Percentiles rank a stretch among this genome's conserved stretches.
Conservation (phyloP, 2,797 vertebrate species). For the Typhlichthys eigenmanni region DNA sequence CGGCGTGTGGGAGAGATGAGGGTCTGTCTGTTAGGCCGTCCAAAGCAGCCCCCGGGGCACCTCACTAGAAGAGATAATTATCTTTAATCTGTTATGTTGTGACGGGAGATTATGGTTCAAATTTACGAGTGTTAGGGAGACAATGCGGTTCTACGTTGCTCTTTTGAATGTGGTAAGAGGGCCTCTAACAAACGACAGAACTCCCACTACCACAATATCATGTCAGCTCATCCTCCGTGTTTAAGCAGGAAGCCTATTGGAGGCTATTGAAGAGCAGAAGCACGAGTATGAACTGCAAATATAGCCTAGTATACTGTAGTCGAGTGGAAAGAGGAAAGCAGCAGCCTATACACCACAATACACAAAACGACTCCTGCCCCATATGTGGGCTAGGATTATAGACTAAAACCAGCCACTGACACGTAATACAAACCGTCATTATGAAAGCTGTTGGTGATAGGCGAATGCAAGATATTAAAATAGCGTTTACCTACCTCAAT, state of each 20-base stretch:
- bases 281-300: background rate
- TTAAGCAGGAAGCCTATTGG: constrained; percentile 56
- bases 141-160: constrained; percentile 66
- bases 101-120: constrained; percentile 83
- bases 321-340: no score
- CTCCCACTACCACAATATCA: constrained; percentile 71
- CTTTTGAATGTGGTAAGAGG: constrained; percentile 67
- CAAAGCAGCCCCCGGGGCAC: constrained; percentile 74
- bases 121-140: constrained; percentile 83
- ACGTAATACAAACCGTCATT: constrained; percentile 11
- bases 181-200: constrained; percentile 66
- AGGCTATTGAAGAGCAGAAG: constrained; percentile 19
- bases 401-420: constrained; percentile 35
- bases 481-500: no score
- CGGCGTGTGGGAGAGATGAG: constrained; percentile 14
- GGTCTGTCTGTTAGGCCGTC: constrained; percentile 68
- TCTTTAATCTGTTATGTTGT: constrained; percentile 83
- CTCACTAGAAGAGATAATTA: constrained; percentile 80
- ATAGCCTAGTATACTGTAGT: no score
- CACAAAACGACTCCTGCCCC: constrained; percentile 5
- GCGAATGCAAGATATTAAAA: no score
- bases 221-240: constrained; percentile 54
- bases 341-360: constrained; percentile 39
- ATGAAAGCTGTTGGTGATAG: no score
- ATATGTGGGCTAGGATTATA: constrained; percentile 25